Evolutionary conservation across 2,113 vertebrate species (phyloP), one percentile per base, ranked within the genome.

Genomic region (Merops nubicus): DNA sequence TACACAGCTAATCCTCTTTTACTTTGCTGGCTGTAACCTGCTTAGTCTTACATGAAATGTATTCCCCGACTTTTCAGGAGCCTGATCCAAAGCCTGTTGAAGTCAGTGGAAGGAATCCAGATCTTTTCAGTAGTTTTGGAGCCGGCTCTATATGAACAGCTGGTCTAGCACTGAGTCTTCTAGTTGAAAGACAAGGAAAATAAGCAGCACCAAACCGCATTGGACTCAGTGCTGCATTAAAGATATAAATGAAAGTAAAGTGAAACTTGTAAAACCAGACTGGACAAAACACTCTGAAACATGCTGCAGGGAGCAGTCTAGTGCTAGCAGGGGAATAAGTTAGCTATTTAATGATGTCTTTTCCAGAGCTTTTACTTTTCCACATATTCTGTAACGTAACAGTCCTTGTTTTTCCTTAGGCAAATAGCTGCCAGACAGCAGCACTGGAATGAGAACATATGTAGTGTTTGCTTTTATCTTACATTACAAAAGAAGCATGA

Each of bases 291-390:
- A 50, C 70, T 50, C 63, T 45, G 70, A 90, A 94, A 90, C 85
- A 93, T 77, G 79, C 70, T 90, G 72, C 60, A 93, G 88, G 77
- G 79, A 94, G 48, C 56, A 86, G 60, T 72, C 82, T 68, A 86
- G 68, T 84, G 68, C 79, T 96, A 80, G 40, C 78, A 88, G 51
- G 85, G 88, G 82, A 94, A 31, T 92, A 91, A 80, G 54, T 73
- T 88, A 85, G 64, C 65, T 86, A 10, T 84, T 84, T 92, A 88
- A 80, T 93, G 57, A 86, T 93, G 92, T 93, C 47, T 96, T 96
- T 96, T 95, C 85, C 90, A 74, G 74, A 90, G 90, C 83, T 97
- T 90, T 94, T 94, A 81, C 75, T 95, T 93, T 96, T 96, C 94
- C 91, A 91, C 23, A 15, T 92, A 91, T 74, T 93, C 89, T 93